phyloP scores from a whole-genome alignment of 2,113 vertebrate genomes.

The Hippocampus abdominalis region DNA sequence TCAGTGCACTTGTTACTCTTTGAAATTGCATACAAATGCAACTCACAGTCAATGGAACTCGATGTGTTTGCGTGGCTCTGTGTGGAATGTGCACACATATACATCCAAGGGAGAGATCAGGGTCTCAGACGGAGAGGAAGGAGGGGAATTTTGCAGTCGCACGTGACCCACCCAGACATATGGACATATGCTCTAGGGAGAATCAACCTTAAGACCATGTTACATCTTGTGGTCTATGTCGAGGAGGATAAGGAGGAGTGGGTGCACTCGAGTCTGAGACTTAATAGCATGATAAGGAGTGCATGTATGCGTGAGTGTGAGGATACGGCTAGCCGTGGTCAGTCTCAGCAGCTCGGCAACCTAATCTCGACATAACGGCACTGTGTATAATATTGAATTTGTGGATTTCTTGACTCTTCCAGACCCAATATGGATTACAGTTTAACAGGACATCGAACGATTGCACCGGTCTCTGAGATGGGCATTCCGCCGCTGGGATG shows the following conservation, averaged over 20 bases:
- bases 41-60: neutral
- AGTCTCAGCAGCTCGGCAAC: constrained; percentile 8
- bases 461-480: neutral
- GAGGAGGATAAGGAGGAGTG: constrained; percentile 4
- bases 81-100: constrained; percentile 14
- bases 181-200: constrained; percentile 44
- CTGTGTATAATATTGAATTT: neutral
- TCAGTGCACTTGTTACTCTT: neutral
- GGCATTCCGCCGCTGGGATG: too few relatives aligned
- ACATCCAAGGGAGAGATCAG: constrained; percentile 40
- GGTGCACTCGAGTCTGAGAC: constrained; percentile 24
- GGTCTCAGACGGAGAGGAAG: constrained; percentile 32
- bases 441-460: neutral
- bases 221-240: constrained; percentile 39
- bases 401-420: neutral
- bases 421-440: neutral
- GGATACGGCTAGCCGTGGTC: constrained; percentile 9
- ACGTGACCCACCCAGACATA: constrained; percentile 51
- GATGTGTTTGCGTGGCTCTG: neutral
- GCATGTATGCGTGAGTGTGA: constrained; percentile 16
- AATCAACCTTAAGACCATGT: constrained; percentile 39
- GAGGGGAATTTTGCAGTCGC: constrained; percentile 38
- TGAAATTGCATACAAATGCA: neutral
- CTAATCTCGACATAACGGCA: neutral
- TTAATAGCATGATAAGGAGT: constrained; percentile 31